Evolutionary conservation across 2,888 invertebrate genomes (phyloP).

Genomic region (Chirona hameri): DNA sequence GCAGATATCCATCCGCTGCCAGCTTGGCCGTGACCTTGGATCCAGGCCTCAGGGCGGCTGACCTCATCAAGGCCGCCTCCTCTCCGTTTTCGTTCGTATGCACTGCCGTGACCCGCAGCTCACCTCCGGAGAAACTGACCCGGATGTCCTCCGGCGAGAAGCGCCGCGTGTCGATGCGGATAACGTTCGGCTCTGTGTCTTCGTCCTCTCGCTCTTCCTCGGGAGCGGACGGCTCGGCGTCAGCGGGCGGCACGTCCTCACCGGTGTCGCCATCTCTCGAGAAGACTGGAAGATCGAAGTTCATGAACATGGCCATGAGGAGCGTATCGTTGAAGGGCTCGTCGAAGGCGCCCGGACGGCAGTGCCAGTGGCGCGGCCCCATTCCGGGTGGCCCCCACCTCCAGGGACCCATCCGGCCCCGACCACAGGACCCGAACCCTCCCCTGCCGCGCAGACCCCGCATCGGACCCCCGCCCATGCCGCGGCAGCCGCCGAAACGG

Average conservation of each 20-base stretch:
- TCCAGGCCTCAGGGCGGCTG: not conserved
- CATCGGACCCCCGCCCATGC: not conserved
- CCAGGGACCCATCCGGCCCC: not conserved
- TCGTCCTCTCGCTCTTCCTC: not conserved
- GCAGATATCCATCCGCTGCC: not conserved
- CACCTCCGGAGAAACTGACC: not conserved
- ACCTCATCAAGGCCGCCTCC: not conserved
- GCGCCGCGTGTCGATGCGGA: not conserved
- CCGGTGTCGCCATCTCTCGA: not conserved
- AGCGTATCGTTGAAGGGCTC: not conserved
- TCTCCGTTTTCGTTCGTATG: not conserved
- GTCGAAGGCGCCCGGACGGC: not conserved
- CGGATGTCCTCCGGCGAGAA: conserved; percentile 7
- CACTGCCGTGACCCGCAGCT: not conserved
- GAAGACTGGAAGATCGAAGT: not conserved
- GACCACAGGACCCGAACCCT: not conserved
- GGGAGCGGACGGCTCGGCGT: not conserved
- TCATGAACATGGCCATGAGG: not conserved
- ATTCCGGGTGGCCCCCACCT: not conserved
- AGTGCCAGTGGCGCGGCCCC: not conserved
- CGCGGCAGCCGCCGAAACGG: not conserved
- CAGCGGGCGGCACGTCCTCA: not conserved
- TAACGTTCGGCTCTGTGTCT: not conserved
- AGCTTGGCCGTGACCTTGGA: not conserved
- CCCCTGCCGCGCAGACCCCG: not conserved